Base-by-base conservation (phyloP, 2,888 invertebrate genomes). In the Eupithecia dodoneata region DNA sequence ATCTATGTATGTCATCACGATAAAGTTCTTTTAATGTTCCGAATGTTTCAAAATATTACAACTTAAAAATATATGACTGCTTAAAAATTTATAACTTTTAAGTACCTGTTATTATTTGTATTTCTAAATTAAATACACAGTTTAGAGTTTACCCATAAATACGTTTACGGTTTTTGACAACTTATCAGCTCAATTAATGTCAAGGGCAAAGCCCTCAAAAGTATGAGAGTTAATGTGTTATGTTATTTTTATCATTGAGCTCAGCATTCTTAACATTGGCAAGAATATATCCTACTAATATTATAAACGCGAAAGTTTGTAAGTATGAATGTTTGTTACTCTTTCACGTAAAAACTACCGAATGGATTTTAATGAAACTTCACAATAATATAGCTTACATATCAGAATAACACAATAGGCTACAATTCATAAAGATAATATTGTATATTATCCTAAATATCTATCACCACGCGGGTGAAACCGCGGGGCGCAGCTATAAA, bases 141-240 rank as follows among this genome's bases (percentile, higher is more conserved):
- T 59, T 9, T 59, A n/a, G n/a, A 55, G 59, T 59, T 59, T 7
- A 18, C 55, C 10, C 2, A 47, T 18, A 18, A 10, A 9, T 9
- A 18, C 18, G 59, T 59, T 10, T 59, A 18, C 59, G 3, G 9
- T 3, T 18, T 18, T 59, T 59, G 18, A 30, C 63, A 63, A 63
- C 63, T 63, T 63, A 30, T 30, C 63, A 63, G 30, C 63, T 63
- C 63, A 76, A 71, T 72, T 66, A n/a, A 77, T 77, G 76, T 71
- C 76, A 77, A 77, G 74, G 74, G 59, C 76, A 74, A 77, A 77
- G 65, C 73, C 71, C 73, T 44, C 72, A n/a, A 65, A 55, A 73
- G 65, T 67, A 44, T 52, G 41, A 44, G 45, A 6, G 41, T 45
- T 59, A 76, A 65, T 76, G 45, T 10, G 10, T 7, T 69, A 45